Percentiles rank a stretch among this genome's conserved stretches.
Evolutionary conservation across 2,113 vertebrate genomes (phyloP).

Genomic region (Halichoerus grypus): DNA sequence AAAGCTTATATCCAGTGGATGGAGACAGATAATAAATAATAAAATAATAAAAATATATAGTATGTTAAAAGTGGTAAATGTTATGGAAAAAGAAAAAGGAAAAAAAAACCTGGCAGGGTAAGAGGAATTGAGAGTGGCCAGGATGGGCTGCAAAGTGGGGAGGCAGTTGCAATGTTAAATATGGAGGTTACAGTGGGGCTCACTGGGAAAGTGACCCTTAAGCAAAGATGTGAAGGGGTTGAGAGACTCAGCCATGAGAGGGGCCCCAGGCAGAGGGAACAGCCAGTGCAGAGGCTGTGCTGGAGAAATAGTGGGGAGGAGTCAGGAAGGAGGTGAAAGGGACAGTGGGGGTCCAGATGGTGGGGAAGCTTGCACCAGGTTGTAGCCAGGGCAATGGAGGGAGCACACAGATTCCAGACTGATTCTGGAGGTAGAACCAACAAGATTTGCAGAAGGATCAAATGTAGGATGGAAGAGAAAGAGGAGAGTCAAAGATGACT

Average conservation of each 20-base stretch:
- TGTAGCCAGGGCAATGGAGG: not conserved
- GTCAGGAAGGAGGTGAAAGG: not conserved
- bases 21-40: not conserved
- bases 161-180: not conserved
- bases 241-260: not conserved
- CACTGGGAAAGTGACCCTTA: not conserved
- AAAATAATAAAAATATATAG: not conserved
- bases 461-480: not conserved
- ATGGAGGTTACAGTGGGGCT: not conserved
- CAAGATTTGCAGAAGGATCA: not conserved
- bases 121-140: not conserved
- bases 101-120: too few relatives aligned
- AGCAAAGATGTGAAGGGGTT: not conserved
- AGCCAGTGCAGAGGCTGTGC: not conserved
- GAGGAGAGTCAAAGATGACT: not conserved
- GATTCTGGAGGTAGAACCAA: not conserved
- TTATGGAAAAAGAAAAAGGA: not conserved
- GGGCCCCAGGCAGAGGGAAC: not conserved
- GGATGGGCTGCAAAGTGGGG: not conserved
- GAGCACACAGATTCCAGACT: not conserved
- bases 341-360: accelerated
- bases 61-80: not conserved
- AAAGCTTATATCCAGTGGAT: not conserved
- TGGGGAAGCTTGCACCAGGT: not conserved
- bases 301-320: not conserved